Evolutionary conservation across 1,140 invertebrate species (phyloP), one percentile per base, ranked within the genome.

Genomic region (Zelostemma sp.): DNA sequence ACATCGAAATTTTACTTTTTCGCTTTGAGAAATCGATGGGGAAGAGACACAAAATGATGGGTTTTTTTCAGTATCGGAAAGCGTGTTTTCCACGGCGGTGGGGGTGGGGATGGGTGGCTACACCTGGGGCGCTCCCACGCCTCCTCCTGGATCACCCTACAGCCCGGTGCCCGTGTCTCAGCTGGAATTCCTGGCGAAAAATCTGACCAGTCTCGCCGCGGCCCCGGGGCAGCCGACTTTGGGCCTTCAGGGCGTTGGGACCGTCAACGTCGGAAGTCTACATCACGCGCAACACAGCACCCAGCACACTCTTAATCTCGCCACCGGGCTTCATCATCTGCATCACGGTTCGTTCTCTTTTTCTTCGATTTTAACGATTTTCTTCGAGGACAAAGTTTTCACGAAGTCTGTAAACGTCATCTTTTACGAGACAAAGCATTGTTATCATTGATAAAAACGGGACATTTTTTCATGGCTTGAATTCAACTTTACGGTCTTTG

Each of bases 121-220:
- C 80, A 88, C 88, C 55, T 90, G 90, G 81, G 89, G 90, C 17
- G 89, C 89, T 74, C 89, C 89, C 50, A 90, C 89, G 21, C 89
- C 90, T 56, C 90, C 90, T 16, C 89, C 89, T 1, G 88, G 90
- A 46, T 90, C 90, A n/a, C 89, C 89, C 8, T 91, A 91, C 79
- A 90, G 89, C 48, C 89, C 90, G n/a, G 87, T 90, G 57, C 86
- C 87, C 12, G 85, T 88, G 51, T 82, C 86, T 25, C 89, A 90
- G 78, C 83, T 90, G 51, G 90, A 91, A 68, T 80, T 90, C 48
- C 79, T 90, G 41, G 82, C 87, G 18, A 88, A 88, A 75, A 83
- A 83, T 77, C 66, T 84, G 50, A 82, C 82, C 58, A 82, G 73
- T 54, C 63, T 84, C 16, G 73, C 66, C 28, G 56, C 81, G 46